Conservation (phyloP, 2,797 vertebrate species). For the Dromococcyx pavoninus region DNA sequence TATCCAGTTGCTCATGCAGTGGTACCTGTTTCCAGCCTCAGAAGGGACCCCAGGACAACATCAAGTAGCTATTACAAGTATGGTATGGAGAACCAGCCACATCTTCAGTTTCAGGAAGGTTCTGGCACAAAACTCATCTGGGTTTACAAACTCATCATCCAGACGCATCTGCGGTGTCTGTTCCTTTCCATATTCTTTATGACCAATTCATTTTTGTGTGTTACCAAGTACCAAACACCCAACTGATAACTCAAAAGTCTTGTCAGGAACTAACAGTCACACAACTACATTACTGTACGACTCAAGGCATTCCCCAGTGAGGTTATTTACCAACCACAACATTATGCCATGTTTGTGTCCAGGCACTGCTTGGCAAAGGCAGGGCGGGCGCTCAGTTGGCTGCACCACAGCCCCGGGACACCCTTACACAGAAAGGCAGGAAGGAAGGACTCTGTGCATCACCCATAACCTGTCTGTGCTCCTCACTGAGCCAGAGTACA, state of each 20-base stretch:
- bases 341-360: fast-evolving
- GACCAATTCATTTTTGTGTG: neutral
- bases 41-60: neutral
- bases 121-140: neutral
- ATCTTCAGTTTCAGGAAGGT: neutral
- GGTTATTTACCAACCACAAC: neutral
- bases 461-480: fast-evolving
- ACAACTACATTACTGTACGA: neutral
- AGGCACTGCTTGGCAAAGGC: neutral
- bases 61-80: neutral
- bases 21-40: neutral
- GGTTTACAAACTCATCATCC: neutral
- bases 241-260: neutral
- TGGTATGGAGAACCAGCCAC: neutral
- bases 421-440: neutral
- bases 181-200: neutral
- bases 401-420: neutral
- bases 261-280: neutral
- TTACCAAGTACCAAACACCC: neutral
- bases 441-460: neutral
- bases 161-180: neutral
- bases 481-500: neutral
- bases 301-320: neutral
- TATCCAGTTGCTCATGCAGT: neutral
- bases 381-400: neutral